phyloP scores from a whole-genome alignment of 2,888 invertebrate genomes.

The Xestia c-nigrum region DNA sequence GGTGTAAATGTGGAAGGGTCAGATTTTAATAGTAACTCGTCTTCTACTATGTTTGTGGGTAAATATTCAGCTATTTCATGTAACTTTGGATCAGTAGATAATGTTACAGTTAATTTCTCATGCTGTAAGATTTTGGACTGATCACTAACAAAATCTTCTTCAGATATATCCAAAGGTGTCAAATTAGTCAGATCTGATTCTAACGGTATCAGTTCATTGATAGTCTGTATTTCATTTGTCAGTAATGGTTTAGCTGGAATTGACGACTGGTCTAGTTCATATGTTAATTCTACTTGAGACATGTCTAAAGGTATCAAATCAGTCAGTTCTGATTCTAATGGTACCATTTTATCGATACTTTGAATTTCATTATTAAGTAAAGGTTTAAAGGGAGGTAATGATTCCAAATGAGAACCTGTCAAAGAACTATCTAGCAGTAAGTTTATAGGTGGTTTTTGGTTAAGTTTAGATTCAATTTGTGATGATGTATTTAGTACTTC shows the following conservation, averaged over 20 bases:
- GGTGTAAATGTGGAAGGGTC: not conserved
- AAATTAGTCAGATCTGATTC: not conserved
- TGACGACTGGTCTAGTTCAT: not conserved
- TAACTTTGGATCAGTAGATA: not conserved
- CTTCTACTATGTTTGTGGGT: not conserved
- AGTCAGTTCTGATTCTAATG: not conserved
- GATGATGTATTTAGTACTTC: not conserved
- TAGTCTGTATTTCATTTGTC: not conserved
- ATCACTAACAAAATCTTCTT: not conserved
- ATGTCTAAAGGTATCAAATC: slow-evolving; percentile 2
- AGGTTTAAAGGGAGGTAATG: not conserved
- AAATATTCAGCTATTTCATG: not conserved
- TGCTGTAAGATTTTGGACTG: not conserved
- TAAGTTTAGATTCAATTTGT: not conserved
- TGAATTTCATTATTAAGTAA: not conserved
- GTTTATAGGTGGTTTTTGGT: not conserved
- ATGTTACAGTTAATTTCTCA: not conserved
- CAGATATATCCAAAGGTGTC: not conserved
- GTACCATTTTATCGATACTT: no score
- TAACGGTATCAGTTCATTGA: not conserved
- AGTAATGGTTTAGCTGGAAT: not conserved
- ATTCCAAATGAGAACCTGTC: not conserved
- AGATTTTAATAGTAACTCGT: not conserved
- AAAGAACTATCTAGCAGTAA: slow-evolving; percentile 10
- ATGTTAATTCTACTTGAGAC: not conserved